Evolutionary conservation across 2,888 invertebrate species (phyloP).

Genomic region (Agriotes lineatus): DNA sequence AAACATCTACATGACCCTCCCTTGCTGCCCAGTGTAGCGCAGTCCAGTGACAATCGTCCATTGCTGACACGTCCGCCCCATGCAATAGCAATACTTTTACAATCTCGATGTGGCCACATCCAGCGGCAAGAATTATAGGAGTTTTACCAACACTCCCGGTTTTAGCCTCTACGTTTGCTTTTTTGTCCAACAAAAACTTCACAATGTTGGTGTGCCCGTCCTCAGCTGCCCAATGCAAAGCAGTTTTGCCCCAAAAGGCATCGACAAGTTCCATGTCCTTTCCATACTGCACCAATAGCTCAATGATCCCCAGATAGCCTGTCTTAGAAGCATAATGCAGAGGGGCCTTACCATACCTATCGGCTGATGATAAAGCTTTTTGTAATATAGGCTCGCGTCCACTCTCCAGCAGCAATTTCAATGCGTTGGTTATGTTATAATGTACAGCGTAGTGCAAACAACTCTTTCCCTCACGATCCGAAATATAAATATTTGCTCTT

Average conservation of each 20-base stretch:
- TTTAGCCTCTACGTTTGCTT: constrained; percentile 80
- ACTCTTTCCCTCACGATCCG: neutral
- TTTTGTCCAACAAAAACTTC: no score
- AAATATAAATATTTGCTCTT: neutral
- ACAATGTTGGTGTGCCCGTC: constrained; percentile 82
- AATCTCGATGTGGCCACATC: neutral
- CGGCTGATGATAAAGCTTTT: neutral
- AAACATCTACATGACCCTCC: constrained; percentile 2
- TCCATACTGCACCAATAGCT: neutral
- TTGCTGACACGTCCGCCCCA: constrained; percentile 67
- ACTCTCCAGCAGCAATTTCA: no score
- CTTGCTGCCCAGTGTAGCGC: constrained; percentile 7
- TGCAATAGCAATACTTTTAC: neutral
- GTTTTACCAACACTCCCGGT: constrained; percentile 6
- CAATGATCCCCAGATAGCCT: neutral
- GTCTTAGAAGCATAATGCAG: neutral
- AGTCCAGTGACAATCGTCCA: neutral
- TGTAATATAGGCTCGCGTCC: neutral
- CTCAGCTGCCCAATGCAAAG: neutral
- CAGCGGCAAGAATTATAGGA: constrained; percentile 5
- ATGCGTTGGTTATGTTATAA: no score
- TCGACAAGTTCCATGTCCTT: neutral
- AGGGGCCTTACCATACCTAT: neutral
- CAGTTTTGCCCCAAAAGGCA: neutral
- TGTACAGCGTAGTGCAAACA: neutral